These are phyloP conservation scores for Sinotaia quadrata DNA, from an alignment of 2,888 invertebrate genomes.

Conservation along the genomic window DNA sequence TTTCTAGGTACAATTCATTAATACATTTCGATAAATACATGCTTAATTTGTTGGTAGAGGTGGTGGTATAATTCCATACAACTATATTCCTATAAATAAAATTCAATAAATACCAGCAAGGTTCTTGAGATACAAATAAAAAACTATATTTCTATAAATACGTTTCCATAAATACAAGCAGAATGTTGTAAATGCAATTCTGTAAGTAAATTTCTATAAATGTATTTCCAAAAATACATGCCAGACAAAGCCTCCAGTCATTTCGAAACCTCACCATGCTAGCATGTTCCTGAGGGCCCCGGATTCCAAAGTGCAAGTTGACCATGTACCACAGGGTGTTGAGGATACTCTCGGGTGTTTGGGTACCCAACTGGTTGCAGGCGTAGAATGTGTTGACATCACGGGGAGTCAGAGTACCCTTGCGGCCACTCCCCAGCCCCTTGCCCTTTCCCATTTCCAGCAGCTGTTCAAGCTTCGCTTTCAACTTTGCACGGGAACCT, in stretches of 20 bases:
- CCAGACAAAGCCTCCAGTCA: neutral
- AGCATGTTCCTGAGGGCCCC: slow-evolving; percentile 14
- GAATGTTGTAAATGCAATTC: too few species aligned
- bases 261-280: slow-evolving; percentile 4
- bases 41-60: too few species aligned
- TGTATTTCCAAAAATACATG: too few species aligned
- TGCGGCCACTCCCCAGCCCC: slow-evolving; percentile 23
- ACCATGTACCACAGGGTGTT: slow-evolving; percentile 39
- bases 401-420: slow-evolving; percentile 24
- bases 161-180: too few species aligned
- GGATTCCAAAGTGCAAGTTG: slow-evolving; percentile 32
- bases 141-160: too few species aligned
- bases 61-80: too few species aligned
- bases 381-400: slow-evolving; percentile 32
- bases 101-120: too few species aligned
- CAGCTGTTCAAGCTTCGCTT: slow-evolving; percentile 9
- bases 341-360: slow-evolving; percentile 21
- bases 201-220: too few species aligned
- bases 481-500: slow-evolving; percentile 11
- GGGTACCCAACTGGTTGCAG: slow-evolving; percentile 24
- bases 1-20: too few species aligned
- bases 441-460: slow-evolving; percentile 21
- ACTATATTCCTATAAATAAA: too few species aligned
- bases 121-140: too few species aligned
- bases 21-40: too few species aligned